These are phyloP conservation scores for Archips crataeganus DNA, from an alignment of 2,888 invertebrate genomes.

Conservation along the genomic window DNA sequence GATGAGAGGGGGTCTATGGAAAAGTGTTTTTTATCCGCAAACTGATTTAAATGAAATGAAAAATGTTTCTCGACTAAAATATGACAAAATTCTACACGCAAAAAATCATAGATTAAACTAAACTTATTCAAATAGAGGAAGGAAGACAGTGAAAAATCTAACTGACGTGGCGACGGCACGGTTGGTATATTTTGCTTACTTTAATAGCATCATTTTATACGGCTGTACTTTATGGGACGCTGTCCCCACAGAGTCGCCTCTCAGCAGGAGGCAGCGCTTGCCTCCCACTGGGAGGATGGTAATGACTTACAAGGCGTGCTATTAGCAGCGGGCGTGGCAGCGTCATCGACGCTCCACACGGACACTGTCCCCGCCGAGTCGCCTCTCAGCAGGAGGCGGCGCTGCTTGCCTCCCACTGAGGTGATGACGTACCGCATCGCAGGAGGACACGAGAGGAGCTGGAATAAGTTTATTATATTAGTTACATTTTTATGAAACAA, in stretches of 20 bases:
- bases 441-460: slow-evolving; percentile 96
- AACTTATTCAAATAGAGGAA: no score
- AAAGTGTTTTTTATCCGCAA: no score
- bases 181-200: no score
- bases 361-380: slow-evolving; percentile 96
- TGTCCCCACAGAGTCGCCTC: slow-evolving; percentile 97
- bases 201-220: no score
- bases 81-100: no score
- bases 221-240: slow-evolving; percentile 80
- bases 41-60: no score
- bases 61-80: no score
- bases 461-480: slow-evolving; percentile 40
- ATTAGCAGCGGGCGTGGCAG: slow-evolving; percentile 85
- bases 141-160: no score
- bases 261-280: slow-evolving; percentile 89
- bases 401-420: slow-evolving; percentile 88
- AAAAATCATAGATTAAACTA: no score
- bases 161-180: no score
- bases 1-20: no score
- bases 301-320: slow-evolving; percentile 84
- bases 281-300: slow-evolving; percentile 73
- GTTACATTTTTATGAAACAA: not conserved
- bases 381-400: slow-evolving; percentile 91
- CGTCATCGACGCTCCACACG: slow-evolving; percentile 95
- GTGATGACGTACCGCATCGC: slow-evolving; percentile 92